These are phyloP conservation scores for Patagioenas fasciata DNA, from an alignment of 2,113 vertebrate genomes.

Conservation along the genomic window DNA sequence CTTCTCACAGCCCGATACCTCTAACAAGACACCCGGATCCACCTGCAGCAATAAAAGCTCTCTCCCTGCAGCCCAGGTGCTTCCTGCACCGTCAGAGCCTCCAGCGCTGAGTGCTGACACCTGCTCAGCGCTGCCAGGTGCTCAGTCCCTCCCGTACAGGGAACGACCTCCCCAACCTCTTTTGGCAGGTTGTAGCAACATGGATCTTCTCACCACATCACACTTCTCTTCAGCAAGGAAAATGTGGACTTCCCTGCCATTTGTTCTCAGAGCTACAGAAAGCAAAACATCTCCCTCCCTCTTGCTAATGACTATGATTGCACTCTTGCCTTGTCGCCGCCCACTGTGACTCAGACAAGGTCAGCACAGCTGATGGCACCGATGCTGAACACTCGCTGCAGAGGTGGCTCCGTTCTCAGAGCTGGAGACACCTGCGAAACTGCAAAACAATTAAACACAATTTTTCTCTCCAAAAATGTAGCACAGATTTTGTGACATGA, in stretches of 20 bases:
- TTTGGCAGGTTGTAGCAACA: not conserved
- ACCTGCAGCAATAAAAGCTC: not conserved
- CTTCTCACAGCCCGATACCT: accelerated
- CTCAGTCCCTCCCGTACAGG: not conserved
- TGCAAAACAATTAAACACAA: not conserved
- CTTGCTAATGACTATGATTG: not conserved
- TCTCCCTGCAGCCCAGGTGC: not conserved
- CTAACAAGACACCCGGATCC: not conserved
- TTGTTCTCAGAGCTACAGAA: not conserved
- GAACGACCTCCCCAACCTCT: not conserved
- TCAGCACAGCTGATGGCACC: not conserved
- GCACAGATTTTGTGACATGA: not conserved
- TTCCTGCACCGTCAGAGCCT: not conserved
- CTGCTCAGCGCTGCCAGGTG: not conserved
- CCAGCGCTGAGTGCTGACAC: not conserved
- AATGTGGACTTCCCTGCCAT: not conserved
- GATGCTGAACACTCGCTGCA: not conserved
- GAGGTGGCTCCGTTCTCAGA: not conserved
- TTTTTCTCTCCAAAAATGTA: not conserved
- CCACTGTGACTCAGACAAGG: not conserved
- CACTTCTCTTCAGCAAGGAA: not conserved
- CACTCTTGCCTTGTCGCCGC: not conserved
- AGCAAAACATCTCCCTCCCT: not conserved
- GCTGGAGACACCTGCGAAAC: not conserved
- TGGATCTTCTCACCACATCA: not conserved